Evolutionary conservation across 2,797 vertebrate species (phyloP).

Genomic region (Heteromormyrus szaboi): DNA sequence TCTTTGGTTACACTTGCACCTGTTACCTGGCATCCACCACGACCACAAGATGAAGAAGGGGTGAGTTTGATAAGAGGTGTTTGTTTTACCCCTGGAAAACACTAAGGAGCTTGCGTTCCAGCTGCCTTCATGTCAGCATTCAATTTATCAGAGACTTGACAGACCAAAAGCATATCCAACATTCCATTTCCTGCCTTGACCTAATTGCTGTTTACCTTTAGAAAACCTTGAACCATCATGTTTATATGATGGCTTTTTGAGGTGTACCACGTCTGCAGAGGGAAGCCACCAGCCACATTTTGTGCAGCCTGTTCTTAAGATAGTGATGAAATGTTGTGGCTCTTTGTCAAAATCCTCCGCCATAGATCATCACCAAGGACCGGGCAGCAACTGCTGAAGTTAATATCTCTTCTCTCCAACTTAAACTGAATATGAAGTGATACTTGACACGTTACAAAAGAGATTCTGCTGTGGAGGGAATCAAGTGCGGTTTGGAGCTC

Average conservation of each 20-base stretch:
- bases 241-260: constrained; percentile 24
- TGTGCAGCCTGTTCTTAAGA: background rate
- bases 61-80: background rate
- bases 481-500: background rate
- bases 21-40: constrained; percentile 29
- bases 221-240: constrained; percentile 26
- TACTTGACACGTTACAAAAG: background rate
- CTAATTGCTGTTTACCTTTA: background rate
- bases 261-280: constrained; percentile 20
- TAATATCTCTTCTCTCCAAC: background rate
- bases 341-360: background rate
- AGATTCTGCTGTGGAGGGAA: background rate
- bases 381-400: background rate
- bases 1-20: constrained; percentile 20
- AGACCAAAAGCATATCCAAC: background rate
- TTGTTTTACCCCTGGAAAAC: constrained; percentile 18
- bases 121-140: constrained; percentile 18
- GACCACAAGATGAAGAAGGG: background rate
- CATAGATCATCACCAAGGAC: background rate
- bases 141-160: constrained; percentile 28
- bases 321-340: background rate
- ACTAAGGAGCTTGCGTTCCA: background rate
- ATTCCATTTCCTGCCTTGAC: background rate
- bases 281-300: background rate
- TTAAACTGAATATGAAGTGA: background rate